Percentiles rank a stretch among this genome's conserved stretches.
Evolutionary conservation across 2,113 vertebrate genomes (phyloP).

Genomic region (rabbit (Oryctolagus cuniculus)): mOryCun1.1 NC_091435.1:50713001-50713500

Average conservation of each 20-base stretch:
- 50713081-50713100: neutral
- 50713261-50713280: neutral
- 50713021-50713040: constrained; percentile 15
- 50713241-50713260: neutral
- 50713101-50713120: neutral
- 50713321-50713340: neutral
- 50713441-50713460: neutral
- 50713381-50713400: neutral
- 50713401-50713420: neutral
- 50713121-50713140: neutral
- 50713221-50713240: neutral
- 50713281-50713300: neutral
- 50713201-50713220: neutral
- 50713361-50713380: neutral
- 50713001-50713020: neutral
- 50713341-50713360: neutral
- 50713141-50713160: neutral
- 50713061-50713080: neutral
- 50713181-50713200: neutral
- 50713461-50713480: neutral
- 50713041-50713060: neutral
- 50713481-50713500: neutral
- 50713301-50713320: neutral
- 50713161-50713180: neutral
- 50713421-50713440: neutral